Evolutionary conservation across 2,797 vertebrate species (phyloP).

Genomic region (Falco concolor): DNA sequence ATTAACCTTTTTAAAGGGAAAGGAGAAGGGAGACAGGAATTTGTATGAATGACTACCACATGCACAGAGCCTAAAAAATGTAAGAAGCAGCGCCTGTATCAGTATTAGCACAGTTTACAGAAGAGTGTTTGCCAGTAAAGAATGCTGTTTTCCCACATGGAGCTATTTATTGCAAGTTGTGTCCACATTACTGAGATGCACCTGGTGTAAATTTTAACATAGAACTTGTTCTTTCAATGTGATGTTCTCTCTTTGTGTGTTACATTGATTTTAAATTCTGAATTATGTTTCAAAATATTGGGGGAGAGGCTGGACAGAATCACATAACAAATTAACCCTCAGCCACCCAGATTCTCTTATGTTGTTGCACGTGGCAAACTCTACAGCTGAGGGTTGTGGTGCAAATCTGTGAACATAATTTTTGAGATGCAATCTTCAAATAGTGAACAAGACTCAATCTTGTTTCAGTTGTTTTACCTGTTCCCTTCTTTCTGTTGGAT

Average conservation of each 20-base stretch:
- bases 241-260: neutral
- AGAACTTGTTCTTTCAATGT: neutral
- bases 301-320: neutral
- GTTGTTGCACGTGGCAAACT: neutral
- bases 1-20: neutral
- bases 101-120: slow-evolving; percentile 52
- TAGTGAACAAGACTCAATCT: neutral
- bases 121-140: slow-evolving; percentile 9
- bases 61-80: neutral
- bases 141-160: neutral
- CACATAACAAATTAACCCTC: neutral
- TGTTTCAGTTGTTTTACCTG: neutral
- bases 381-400: neutral
- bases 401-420: neutral
- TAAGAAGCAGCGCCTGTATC: neutral
- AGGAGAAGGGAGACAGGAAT: neutral
- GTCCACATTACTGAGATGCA: neutral
- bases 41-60: neutral
- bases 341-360: neutral
- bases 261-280: neutral
- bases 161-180: neutral
- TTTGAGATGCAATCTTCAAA: neutral
- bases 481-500: neutral
- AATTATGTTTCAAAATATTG: neutral
- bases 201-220: neutral